Evolutionary conservation across 2,888 invertebrate genomes (phyloP), one percentile per base, ranked within the genome.

Genomic region (Elgonia sp.): DNA sequence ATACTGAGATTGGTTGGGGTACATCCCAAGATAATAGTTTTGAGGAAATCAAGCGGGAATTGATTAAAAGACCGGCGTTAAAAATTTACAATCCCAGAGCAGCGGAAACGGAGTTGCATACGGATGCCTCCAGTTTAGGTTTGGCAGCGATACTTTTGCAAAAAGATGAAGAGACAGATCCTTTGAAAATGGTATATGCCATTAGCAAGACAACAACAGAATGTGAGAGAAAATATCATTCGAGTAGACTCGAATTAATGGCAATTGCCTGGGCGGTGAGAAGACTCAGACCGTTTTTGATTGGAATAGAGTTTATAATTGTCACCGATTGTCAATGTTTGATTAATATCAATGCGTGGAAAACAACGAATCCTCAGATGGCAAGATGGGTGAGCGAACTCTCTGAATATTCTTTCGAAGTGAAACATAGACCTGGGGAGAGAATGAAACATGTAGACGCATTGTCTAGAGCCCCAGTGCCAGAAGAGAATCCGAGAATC

Each of bases 291-390:
- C 14, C 84, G 0, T 89, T 90, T 53, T 60, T 92, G 12, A 81
- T 91, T 10, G 89, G 81, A 0, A 87, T 91, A 12, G 55, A 62
- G 3, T 91, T 92, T 73, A 81, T 63, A 0, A 84, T 92, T 2
- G 73, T 91, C 0, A 91, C 91, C 0, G 92, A 92, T 75, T 92
- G 89, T 57, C 90, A 91, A 39, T 91, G 91, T 10, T 40, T 92
- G 4, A 53, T 91, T 6, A 88, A 91, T 14, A 37, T 91, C 3
- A 90, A 89, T 20, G 63, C 88, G 0, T 46, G 85, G 55, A 91
- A 90, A 42, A 90, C 90, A 2, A 65, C 81, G 50, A 91, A 89
- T 50, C 76, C 90, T 3, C 90, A 91, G n/a, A 88, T 91, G 6
- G 88, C 87, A 9, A 76, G 90, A 50, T 91, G 89, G 89, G 79